Evolutionary conservation across 2,113 vertebrate species (phyloP), one percentile per base, ranked within the genome.

Genomic region (Centropristis striata): DNA sequence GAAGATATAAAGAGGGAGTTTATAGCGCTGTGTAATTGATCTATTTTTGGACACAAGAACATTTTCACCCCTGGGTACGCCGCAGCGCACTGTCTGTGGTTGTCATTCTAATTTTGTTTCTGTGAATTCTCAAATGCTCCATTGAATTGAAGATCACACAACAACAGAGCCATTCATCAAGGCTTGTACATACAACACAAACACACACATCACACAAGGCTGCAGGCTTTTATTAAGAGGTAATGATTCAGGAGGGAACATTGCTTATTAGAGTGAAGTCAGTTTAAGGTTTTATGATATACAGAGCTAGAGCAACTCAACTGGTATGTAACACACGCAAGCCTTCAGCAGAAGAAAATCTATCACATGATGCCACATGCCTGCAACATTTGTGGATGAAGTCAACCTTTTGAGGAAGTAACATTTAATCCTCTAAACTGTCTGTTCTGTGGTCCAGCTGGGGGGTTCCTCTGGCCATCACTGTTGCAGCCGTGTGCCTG

Each of bases 391-490:
- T 59, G 23, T 32, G 16, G 8, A 2, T 36, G 36, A 81, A 37
- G n/a, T n/a, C 73, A 28, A 69, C 11, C 32, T 60, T 54, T 55
- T 72, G 0, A 50, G 49, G 63, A 51, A 64, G 13, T 55, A 39
- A 0, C 2, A 2, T 51, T 60, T 57, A 59, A 44, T 58, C 20
- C n/a, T 65, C 28, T 41, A 3, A 53, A 16, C 8, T 4, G 13
- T 75, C 18, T 83, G 37, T 74, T 67, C 4, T 70, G 4, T 66
- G 47, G 23, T 74, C 21, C 78, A 99, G 98, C 93, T 99, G 98
- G 98, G 97, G 98, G 0, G 65, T 99, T 2, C 98, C 98, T 1
- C 88, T 99, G 47, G 86, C 25, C 84, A 98, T 99, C 88, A 99
- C 97, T 0, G 85, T 90, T 10, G 92, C 94, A 0, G 98, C 98